Percentiles rank a stretch among this genome's conserved stretches.
phyloP scores from a whole-genome alignment of 2,113 vertebrate species.

The Suncus etruscus region DNA sequence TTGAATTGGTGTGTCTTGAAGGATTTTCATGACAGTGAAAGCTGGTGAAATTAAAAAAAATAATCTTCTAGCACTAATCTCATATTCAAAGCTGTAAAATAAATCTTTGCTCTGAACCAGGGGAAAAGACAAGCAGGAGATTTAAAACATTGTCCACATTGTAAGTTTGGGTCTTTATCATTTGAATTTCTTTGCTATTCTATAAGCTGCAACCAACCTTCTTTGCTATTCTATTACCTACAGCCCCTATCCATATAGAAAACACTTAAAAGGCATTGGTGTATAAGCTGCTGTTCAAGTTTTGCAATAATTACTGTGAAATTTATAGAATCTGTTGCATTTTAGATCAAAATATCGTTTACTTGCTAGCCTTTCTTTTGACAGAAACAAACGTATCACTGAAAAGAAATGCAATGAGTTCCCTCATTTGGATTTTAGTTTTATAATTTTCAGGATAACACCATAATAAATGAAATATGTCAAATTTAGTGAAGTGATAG shows the following conservation, averaged over 20 bases:
- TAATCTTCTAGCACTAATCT: constrained; percentile 19
- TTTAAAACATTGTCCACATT: background rate
- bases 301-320: background rate
- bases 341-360: background rate
- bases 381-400: background rate
- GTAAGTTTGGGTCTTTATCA: background rate
- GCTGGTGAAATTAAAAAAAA: constrained; percentile 20
- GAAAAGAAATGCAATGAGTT: background rate
- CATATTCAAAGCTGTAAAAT: constrained; percentile 48
- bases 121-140: background rate
- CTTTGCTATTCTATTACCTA: background rate
- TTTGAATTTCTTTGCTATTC: background rate
- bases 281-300: background rate
- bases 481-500: background rate
- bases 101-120: background rate
- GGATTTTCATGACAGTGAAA: constrained; percentile 38
- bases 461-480: background rate
- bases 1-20: constrained; percentile 3
- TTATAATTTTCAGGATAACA: background rate
- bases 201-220: background rate
- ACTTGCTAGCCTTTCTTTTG: background rate
- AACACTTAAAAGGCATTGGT: background rate
- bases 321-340: background rate
- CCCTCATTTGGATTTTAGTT: background rate
- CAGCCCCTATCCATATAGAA: background rate